Evolutionary conservation across 2,113 vertebrate species (phyloP).

Genomic region (cattle (Bos taurus)): DNA sequence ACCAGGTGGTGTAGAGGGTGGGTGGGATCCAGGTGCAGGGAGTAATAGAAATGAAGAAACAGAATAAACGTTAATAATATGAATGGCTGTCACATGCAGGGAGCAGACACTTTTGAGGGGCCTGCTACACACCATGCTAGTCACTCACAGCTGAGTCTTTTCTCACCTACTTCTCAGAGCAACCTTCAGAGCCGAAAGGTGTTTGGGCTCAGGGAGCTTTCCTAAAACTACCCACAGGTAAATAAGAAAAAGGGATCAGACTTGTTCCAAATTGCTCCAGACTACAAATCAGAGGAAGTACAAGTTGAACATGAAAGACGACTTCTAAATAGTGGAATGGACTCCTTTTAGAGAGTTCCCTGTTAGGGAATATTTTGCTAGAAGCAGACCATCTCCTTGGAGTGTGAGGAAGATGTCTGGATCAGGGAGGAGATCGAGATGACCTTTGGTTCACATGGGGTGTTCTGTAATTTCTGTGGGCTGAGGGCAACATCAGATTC

Average conservation of each 20-base stretch:
- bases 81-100: neutral
- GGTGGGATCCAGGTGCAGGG: neutral
- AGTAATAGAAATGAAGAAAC: neutral
- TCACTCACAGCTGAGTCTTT: neutral
- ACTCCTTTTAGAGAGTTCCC: neutral
- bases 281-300: neutral
- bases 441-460: neutral
- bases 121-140: neutral
- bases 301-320: neutral
- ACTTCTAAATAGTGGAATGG: neutral
- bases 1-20: neutral
- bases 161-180: neutral
- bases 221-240: neutral
- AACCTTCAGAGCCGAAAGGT: neutral
- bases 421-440: neutral
- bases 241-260: neutral
- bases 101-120: neutral
- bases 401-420: neutral
- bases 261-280: neutral
- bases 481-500: neutral
- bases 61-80: neutral
- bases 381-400: neutral
- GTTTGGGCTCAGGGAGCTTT: neutral
- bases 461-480: neutral
- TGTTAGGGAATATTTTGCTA: neutral